phyloP scores from a whole-genome alignment of 2,888 invertebrate genomes.

The Ormyrus nitidulus region DNA sequence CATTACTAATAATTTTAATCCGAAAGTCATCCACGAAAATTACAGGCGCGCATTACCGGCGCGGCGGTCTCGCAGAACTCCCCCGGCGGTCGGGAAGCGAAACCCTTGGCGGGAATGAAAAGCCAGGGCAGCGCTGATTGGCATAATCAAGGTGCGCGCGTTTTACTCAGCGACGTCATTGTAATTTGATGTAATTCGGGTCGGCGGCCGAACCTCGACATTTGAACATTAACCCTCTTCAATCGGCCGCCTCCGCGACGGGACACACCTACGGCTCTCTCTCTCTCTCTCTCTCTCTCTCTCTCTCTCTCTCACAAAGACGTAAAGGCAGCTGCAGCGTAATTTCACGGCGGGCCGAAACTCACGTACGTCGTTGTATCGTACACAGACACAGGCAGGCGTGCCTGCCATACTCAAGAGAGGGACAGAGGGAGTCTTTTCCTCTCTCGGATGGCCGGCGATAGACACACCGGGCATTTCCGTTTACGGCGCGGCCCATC shows the following conservation, averaged over 20 bases:
- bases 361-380: constrained; percentile 6
- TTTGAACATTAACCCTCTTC: constrained; percentile 27
- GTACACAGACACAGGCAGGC: neutral
- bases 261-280: neutral
- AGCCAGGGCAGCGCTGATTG: constrained; percentile 27
- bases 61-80: too few species aligned
- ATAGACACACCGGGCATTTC: constrained; percentile 31
- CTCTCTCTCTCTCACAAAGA: too few species aligned
- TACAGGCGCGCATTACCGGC: too few species aligned
- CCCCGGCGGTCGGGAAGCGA: too few species aligned
- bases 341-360: constrained; percentile 24
- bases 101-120: neutral
- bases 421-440: constrained; percentile 4
- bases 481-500: constrained; percentile 18
- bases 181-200: constrained; percentile 34
- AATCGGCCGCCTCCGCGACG: neutral
- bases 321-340: neutral
- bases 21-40: too few species aligned
- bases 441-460: constrained; percentile 21
- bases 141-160: constrained; percentile 31
- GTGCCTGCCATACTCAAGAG: constrained; percentile 18
- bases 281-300: too few species aligned
- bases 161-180: constrained; percentile 14
- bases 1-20: too few species aligned
- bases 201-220: neutral